phyloP scores from a whole-genome alignment of 30 jellyfish, hydroid and myxozoan genomes.

The Hydractinia symbiolongicarpus region DNA sequence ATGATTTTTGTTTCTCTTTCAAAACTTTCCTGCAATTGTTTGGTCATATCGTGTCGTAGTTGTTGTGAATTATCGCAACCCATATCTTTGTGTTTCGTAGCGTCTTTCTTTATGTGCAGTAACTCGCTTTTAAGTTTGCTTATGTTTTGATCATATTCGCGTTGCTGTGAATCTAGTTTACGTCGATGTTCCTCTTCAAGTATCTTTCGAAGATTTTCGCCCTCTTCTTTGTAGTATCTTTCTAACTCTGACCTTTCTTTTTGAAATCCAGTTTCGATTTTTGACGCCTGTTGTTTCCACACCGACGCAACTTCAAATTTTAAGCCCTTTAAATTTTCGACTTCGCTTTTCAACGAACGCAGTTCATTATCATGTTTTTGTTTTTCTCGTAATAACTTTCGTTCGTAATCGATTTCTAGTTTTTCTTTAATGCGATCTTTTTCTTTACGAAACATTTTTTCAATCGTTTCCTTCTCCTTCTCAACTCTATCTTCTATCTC shows the following conservation, averaged over 20 bases:
- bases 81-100: slow-evolving; percentile 21
- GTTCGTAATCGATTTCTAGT: slow-evolving; percentile 51
- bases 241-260: slow-evolving; percentile 43
- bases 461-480: slow-evolving; percentile 68
- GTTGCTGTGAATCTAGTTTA: slow-evolving; percentile 46
- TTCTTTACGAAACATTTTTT: slow-evolving; percentile 69
- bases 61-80: slow-evolving; percentile 7
- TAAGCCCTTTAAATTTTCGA: slow-evolving; percentile 34
- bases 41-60: slow-evolving; percentile 31
- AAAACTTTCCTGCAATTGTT: slow-evolving; percentile 38
- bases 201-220: slow-evolving; percentile 25
- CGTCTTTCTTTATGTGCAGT: slow-evolving; percentile 29
- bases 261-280: slow-evolving; percentile 37
- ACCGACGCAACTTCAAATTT: slow-evolving; percentile 42
- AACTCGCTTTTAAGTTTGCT: slow-evolving; percentile 40
- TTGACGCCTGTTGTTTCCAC: slow-evolving; percentile 32
- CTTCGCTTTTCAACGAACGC: slow-evolving; percentile 41
- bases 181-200: slow-evolving; percentile 37
- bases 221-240: slow-evolving; percentile 36
- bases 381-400: slow-evolving; percentile 45
- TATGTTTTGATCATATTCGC: slow-evolving; percentile 48
- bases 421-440: slow-evolving; percentile 54
- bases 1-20: slow-evolving; percentile 41
- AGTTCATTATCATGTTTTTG: slow-evolving; percentile 41
- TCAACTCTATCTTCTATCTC: slow-evolving; percentile 66